phyloP scores from a whole-genome alignment of 2,888 invertebrate genomes.

The Papilio gigon region DNA sequence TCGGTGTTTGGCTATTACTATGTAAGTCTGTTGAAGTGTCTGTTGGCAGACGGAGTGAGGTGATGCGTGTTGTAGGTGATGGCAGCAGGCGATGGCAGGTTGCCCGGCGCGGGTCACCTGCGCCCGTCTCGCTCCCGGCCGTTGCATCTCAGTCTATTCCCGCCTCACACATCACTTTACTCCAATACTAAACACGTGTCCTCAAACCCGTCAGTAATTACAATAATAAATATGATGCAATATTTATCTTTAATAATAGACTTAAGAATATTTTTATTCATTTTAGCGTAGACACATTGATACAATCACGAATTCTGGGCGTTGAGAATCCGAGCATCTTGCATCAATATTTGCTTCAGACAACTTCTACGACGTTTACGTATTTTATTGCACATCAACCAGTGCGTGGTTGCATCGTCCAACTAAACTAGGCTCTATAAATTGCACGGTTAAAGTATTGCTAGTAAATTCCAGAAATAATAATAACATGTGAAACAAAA shows the following conservation, averaged over 20 bases:
- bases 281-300: neutral
- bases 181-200: conserved; percentile 57
- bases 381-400: no score
- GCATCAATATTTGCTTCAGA: no score
- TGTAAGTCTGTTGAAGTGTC: conserved; percentile 10
- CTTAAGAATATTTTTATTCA: neutral
- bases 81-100: conserved; percentile 54
- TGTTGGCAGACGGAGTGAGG: conserved; percentile 23
- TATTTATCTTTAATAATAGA: conserved; percentile 21
- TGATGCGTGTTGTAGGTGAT: conserved; percentile 23
- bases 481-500: no score
- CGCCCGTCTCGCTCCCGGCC: conserved; percentile 51
- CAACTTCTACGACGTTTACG: no score
- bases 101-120: conserved; percentile 66
- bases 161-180: conserved; percentile 68
- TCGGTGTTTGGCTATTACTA: conserved; percentile 8
- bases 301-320: no score
- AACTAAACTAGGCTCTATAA: no score
- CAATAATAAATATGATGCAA: conserved; percentile 34
- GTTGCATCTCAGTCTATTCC: conserved; percentile 61
- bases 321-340: no score
- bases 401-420: no score
- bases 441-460: no score
- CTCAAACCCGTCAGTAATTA: conserved; percentile 14
- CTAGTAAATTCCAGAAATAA: no score